phyloP scores from a whole-genome alignment of 2,888 invertebrate genomes.

The Ornithoptera priamus region DNA sequence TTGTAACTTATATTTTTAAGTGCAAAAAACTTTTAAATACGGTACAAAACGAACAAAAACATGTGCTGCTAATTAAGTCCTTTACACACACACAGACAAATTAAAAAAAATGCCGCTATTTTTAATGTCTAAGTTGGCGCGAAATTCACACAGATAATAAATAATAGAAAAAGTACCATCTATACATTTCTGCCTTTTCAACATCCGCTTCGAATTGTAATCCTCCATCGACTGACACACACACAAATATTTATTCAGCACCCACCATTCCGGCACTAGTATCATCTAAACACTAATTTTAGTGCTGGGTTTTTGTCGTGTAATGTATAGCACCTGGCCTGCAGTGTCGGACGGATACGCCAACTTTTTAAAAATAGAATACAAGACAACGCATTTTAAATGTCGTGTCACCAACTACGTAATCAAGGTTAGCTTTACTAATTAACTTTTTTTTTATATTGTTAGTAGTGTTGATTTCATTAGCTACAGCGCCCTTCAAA shows the following conservation, averaged over 20 bases:
- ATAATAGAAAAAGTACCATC: constrained; percentile 32
- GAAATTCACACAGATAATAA: constrained; percentile 1
- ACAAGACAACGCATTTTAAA: constrained; percentile 16
- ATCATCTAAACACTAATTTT: constrained; percentile 10
- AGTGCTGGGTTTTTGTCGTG: constrained; percentile 17
- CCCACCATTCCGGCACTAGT: constrained; percentile 13
- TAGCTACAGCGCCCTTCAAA: too few relatives aligned
- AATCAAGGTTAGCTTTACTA: neutral
- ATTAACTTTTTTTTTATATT: too few relatives aligned
- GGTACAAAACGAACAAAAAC: too few relatives aligned
- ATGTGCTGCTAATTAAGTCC: neutral
- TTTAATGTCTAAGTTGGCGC: neutral
- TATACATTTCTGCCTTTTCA: constrained; percentile 35
- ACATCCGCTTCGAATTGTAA: constrained; percentile 32
- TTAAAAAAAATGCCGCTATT: neutral
- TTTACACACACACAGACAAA: neutral
- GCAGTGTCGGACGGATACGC: neutral
- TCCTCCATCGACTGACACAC: constrained; percentile 11
- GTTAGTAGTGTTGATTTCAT: too few relatives aligned
- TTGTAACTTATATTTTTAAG: neutral
- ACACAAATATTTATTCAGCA: constrained; percentile 14
- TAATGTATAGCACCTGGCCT: constrained; percentile 6
- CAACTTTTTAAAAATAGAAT: constrained; percentile 25
- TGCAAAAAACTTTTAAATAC: neutral
- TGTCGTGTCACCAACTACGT: constrained; percentile 4